Conservation (phyloP, 2,888 invertebrate species). For the Protophormia terraenovae region DNA sequence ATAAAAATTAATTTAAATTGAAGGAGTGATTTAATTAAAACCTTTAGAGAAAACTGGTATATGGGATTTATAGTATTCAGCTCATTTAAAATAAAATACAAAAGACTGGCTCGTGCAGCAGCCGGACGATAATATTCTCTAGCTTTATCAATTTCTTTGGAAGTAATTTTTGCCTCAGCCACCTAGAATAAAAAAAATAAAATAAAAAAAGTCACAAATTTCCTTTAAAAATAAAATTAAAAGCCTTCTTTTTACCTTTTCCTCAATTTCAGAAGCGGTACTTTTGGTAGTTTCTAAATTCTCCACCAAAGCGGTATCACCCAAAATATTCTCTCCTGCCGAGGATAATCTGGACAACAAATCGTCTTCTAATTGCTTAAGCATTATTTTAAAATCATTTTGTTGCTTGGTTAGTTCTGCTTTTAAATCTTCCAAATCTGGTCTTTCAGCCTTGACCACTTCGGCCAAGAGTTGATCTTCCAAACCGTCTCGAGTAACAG, state of each 20-base stretch:
- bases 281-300: slow-evolving; percentile 97
- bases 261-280: slow-evolving; percentile 97
- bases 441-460: slow-evolving; percentile 97
- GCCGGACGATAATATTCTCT: slow-evolving; percentile 90
- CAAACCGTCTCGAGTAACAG: slow-evolving; percentile 96
- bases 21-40: slow-evolving; percentile 60
- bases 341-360: slow-evolving; percentile 93
- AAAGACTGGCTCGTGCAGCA: slow-evolving; percentile 94
- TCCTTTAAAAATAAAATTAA: too few relatives aligned
- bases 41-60: slow-evolving; percentile 98
- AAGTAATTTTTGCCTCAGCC: slow-evolving; percentile 94
- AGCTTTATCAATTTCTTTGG: slow-evolving; percentile 95
- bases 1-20: neutral
- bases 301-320: slow-evolving; percentile 96
- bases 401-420: slow-evolving; percentile 97
- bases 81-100: slow-evolving; percentile 97
- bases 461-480: slow-evolving; percentile 98
- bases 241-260: slow-evolving; percentile 84
- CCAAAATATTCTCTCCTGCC: slow-evolving; percentile 95
- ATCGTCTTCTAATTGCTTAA: slow-evolving; percentile 96
- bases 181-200: slow-evolving; percentile 81
- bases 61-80: slow-evolving; percentile 97
- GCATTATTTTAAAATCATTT: slow-evolving; percentile 97
- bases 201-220: neutral
- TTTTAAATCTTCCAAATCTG: slow-evolving; percentile 96